A percentile compares a stretch with the other conserved stretches of the same genome.
These are phyloP conservation scores for Terebella lapidaria DNA, from an alignment of 2,888 invertebrate genomes.

Conservation along the genomic window DNA sequence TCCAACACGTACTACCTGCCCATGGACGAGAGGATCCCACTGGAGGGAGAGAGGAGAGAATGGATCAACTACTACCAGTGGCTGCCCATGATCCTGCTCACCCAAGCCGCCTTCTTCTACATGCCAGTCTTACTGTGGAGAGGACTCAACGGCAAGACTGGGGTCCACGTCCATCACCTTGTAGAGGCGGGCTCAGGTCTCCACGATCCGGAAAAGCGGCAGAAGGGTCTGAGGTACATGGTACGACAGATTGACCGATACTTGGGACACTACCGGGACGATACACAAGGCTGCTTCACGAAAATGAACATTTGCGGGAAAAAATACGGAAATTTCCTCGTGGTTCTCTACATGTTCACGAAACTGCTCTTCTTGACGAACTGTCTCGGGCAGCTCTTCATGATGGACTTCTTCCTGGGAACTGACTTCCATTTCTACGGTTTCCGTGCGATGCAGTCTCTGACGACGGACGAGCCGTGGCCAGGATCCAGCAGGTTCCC, in stretches of 20 bases:
- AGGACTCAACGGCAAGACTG: too few relatives aligned
- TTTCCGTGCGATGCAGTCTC: background rate
- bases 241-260: background rate
- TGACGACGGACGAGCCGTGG: background rate
- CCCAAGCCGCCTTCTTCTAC: too few relatives aligned
- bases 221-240: background rate
- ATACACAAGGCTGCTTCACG: background rate
- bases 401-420: conserved; percentile 5
- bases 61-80: too few relatives aligned
- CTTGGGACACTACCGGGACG: background rate
- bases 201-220: too few relatives aligned
- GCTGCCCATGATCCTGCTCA: too few relatives aligned
- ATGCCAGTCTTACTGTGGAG: too few relatives aligned
- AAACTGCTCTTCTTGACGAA: background rate
- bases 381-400: background rate
- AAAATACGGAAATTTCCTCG: background rate
- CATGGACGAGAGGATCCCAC: too few relatives aligned
- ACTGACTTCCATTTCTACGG: conserved; percentile 1
- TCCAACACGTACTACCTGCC: too few relatives aligned
- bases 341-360: background rate
- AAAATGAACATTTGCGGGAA: background rate
- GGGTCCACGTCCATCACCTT: too few relatives aligned
- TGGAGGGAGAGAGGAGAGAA: too few relatives aligned
- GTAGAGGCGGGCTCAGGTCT: too few relatives aligned
- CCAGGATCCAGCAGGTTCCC: background rate